Percentiles rank a stretch among this genome's conserved stretches.
Conservation (phyloP, 2,888 invertebrate genomes). For the Meteorus cinctellus region DNA sequence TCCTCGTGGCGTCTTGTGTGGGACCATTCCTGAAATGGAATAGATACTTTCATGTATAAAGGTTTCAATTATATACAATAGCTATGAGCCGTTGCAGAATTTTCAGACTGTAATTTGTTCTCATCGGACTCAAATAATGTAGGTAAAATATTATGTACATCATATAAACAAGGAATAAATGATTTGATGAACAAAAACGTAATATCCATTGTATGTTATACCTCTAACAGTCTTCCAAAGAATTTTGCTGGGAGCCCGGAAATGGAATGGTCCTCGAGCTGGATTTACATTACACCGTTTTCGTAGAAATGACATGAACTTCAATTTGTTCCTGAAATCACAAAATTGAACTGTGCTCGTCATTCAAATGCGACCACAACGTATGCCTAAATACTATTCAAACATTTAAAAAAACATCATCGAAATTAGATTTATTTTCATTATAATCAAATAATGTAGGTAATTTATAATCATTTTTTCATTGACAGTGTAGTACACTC, state of each 20-base stretch:
- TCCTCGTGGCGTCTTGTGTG: constrained; percentile 97
- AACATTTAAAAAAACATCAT: neutral
- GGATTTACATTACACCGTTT: constrained; percentile 99
- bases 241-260: constrained; percentile 97
- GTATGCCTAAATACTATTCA: too few relatives aligned
- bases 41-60: constrained; percentile 24
- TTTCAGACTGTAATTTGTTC: constrained; percentile 72
- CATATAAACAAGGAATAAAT: constrained; percentile 42
- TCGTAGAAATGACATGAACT: constrained; percentile 96
- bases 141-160: constrained; percentile 76
- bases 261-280: constrained; percentile 98
- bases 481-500: neutral
- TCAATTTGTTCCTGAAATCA: constrained; percentile 87
- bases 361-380: neutral
- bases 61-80: neutral
- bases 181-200: constrained; percentile 44
- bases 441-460: constrained; percentile 5
- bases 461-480: neutral
- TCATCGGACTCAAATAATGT: constrained; percentile 82
- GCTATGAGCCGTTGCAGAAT: neutral
- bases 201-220: constrained; percentile 67
- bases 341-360: neutral
- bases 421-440: neutral
- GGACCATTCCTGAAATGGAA: constrained; percentile 91
- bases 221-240: constrained; percentile 98